Evolutionary conservation across 1,140 invertebrate genomes (phyloP), one percentile per base, ranked within the genome.

Genomic region (Phocides pigmalion): DNA sequence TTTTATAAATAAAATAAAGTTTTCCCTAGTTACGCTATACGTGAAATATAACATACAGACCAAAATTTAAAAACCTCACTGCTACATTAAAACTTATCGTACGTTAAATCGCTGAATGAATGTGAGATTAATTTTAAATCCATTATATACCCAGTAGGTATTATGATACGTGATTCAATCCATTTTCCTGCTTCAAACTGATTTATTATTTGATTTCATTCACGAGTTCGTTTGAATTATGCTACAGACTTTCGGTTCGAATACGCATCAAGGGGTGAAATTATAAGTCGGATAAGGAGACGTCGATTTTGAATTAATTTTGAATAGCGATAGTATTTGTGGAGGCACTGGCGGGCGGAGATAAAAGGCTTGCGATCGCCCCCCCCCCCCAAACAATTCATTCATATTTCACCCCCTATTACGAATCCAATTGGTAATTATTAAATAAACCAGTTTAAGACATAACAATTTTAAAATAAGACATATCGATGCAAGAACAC

Each of bases 301-400:
- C 72, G 49, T 66, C 68, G 56, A 79, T 78, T 74, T 66, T 66
- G 66, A 72, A 73, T 76, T 76, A 71, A 79, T 71, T 73, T 64
- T 56, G 42, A 69, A 59, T 17, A 64, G 54, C 64, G 64, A 74
- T 78, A 77, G 70, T 73, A 74, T 74, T 72, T 69, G 68, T 62
- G 41, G 50, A 53, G 11, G 68, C 37, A 53, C 72, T 79, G 78
- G 25, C 35, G 39, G 35, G 19, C 41, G 53, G 61, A 73, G 79
- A 83, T 81, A 83, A 81, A 79, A 68, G 76, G 73, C 72, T 83
- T 66, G 67, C 61, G 20, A 42, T 41, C 64, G 68, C 22, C 32
- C 37, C 16, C 8, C 49, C 32, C 64, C 49, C 64, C 68, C 51
- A 67, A 69, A 72, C 66, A 64, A 11, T 54, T 32, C 50, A 54